Conservation (phyloP, 2,113 vertebrate species). For the Cyanoliseus patagonus region DNA sequence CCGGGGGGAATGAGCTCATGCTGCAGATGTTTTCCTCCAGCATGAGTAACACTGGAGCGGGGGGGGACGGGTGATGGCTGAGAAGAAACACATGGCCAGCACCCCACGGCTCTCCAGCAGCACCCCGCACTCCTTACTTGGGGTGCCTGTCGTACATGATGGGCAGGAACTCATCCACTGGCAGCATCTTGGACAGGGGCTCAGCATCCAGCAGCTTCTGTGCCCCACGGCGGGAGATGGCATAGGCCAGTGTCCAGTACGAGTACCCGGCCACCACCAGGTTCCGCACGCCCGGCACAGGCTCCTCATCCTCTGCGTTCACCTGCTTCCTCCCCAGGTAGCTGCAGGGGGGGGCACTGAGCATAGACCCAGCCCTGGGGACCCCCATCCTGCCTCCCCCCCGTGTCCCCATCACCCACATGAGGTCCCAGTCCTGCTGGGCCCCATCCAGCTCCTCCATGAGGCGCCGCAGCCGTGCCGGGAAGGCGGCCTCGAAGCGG, state of each 20-base stretch:
- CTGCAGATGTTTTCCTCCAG: slow-evolving; percentile 66
- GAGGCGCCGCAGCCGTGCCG: slow-evolving; percentile 76
- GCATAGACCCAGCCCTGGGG: accelerated
- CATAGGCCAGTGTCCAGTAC: slow-evolving; percentile 93
- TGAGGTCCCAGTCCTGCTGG: slow-evolving; percentile 90
- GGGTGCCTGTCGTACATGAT: slow-evolving; percentile 97
- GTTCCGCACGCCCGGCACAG: slow-evolving; percentile 80
- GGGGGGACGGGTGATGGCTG: accelerated
- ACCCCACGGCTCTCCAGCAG: too few species aligned
- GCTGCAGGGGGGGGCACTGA: slow-evolving; percentile 49
- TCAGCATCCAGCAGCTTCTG: slow-evolving; percentile 88
- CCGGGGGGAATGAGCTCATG: slow-evolving; percentile 42
- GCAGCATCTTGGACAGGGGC: slow-evolving; percentile 92
- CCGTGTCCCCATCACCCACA: slow-evolving; percentile 68
- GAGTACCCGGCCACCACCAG: slow-evolving; percentile 90
- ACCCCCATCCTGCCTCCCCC: not conserved
- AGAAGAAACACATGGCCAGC: not conserved
- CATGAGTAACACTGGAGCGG: not conserved
- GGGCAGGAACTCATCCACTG: slow-evolving; percentile 95
- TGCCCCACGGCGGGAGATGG: slow-evolving; percentile 86
- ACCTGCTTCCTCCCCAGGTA: slow-evolving; percentile 96
- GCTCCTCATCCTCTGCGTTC: slow-evolving; percentile 79
- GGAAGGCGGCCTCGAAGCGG: slow-evolving; percentile 91
- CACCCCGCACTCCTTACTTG: slow-evolving; percentile 78
- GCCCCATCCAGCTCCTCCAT: slow-evolving; percentile 83